Evolutionary conservation across 35 echinoderm and acorn worm genomes (phyloP).

Genomic region (Hemicentrotus pulcherrimus): DNA sequence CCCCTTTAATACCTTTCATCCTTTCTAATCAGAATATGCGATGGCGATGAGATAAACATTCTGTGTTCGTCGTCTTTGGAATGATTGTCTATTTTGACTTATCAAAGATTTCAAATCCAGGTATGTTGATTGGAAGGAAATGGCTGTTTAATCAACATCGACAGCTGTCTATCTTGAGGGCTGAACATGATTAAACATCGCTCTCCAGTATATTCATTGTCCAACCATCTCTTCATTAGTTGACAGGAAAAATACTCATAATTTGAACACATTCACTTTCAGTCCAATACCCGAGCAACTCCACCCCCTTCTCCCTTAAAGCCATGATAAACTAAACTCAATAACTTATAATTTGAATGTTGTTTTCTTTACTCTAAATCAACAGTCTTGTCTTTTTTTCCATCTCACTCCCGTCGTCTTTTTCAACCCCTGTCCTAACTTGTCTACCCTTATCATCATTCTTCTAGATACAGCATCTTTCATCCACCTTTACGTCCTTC

Average conservation of each 20-base stretch:
- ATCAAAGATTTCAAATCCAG: not conserved
- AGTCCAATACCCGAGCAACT: too few relatives aligned
- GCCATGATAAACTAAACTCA: too few relatives aligned
- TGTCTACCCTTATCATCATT: too few relatives aligned
- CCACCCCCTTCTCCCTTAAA: too few relatives aligned
- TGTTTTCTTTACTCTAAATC: too few relatives aligned
- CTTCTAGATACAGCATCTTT: too few relatives aligned
- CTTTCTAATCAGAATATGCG: not conserved
- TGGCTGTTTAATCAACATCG: not conserved
- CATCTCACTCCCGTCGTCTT: too few relatives aligned
- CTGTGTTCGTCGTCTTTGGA: not conserved
- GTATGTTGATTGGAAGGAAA: not conserved
- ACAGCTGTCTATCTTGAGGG: not conserved
- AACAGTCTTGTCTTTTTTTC: too few relatives aligned
- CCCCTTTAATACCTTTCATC: not conserved
- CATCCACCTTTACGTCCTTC: too few relatives aligned
- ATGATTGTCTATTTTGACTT: not conserved
- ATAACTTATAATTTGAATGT: too few relatives aligned
- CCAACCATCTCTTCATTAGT: not conserved
- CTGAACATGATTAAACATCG: not conserved
- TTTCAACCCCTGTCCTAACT: too few relatives aligned
- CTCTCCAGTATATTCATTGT: not conserved
- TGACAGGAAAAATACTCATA: not conserved
- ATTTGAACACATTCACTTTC: too few relatives aligned
- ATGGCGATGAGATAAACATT: not conserved